These are phyloP conservation scores for Lampropteryx suffumata DNA, from an alignment of 2,888 invertebrate genomes.

Conservation along the genomic window DNA sequence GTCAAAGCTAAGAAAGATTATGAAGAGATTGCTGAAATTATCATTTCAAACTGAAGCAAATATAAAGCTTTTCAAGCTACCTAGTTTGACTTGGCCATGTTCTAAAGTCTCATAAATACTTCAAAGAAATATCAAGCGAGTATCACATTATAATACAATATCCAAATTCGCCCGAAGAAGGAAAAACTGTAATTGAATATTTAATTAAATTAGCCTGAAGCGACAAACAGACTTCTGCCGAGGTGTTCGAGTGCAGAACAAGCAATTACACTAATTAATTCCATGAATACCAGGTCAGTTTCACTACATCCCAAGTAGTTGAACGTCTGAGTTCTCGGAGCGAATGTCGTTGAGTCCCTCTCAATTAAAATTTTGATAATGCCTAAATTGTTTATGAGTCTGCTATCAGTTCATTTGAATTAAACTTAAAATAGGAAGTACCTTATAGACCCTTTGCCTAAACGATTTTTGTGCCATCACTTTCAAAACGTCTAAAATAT, in stretches of 20 bases:
- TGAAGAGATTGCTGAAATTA: too few species aligned
- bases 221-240: conserved; percentile 15
- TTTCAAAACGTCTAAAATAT: too few species aligned
- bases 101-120: neutral
- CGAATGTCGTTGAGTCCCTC: conserved; percentile 6
- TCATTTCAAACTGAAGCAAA: too few species aligned
- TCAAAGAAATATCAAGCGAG: conserved; percentile 5
- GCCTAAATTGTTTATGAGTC: conserved; percentile 15
- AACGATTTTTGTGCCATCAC: too few species aligned
- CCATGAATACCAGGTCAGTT: conserved; percentile 13
- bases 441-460: too few species aligned
- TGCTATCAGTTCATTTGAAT: neutral
- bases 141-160: neutral
- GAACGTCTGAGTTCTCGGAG: neutral
- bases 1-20: too few species aligned
- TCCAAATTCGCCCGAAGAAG: conserved; percentile 7
- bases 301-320: conserved; percentile 11
- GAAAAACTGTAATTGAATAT: conserved; percentile 15
- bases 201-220: conserved; percentile 18
- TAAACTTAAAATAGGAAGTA: neutral
- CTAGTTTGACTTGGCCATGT: too few species aligned
- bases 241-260: conserved; percentile 22
- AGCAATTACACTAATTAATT: conserved; percentile 29
- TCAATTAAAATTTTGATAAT: conserved; percentile 35
- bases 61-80: too few species aligned